phyloP scores from a whole-genome alignment of 2,797 vertebrate genomes.

The Hipposideros larvatus region DNA sequence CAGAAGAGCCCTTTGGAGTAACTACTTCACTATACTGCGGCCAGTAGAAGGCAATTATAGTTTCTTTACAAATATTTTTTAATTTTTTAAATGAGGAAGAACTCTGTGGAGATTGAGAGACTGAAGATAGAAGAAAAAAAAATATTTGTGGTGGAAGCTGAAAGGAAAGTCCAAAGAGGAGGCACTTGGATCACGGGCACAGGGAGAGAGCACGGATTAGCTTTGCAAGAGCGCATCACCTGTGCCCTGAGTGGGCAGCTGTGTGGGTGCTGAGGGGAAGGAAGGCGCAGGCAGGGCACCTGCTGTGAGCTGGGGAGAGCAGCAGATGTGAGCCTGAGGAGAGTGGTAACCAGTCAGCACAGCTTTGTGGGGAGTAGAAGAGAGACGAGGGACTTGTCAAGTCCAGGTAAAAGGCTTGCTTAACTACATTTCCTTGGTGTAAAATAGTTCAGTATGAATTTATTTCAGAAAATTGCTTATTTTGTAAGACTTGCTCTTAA shows the following conservation, averaged over 20 bases:
- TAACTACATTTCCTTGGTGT: neutral
- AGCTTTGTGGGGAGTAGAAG: neutral
- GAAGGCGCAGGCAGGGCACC: too few relatives aligned
- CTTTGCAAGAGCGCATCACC: too few relatives aligned
- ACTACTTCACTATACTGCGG: neutral
- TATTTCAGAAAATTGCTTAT: neutral
- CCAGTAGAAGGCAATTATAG: neutral
- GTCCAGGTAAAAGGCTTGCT: neutral
- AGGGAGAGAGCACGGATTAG: neutral
- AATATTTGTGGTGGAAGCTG: accelerated
- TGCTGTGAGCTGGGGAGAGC: neutral
- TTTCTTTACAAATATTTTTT: slow-evolving; percentile 17
- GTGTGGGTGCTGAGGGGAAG: neutral
- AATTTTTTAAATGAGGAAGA: slow-evolving; percentile 16
- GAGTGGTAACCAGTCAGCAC: accelerated
- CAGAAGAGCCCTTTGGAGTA: neutral
- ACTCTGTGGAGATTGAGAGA: neutral
- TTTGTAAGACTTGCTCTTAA: slow-evolving; percentile 44
- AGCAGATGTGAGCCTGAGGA: neutral
- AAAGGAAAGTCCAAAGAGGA: neutral
- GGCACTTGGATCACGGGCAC: neutral
- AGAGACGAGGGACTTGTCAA: neutral
- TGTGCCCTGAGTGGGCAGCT: neutral
- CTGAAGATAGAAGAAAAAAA: neutral
- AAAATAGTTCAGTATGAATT: neutral